These are phyloP conservation scores for Drosophila nebulosa DNA, from an alignment of 1,140 invertebrate genomes.

Conservation along the genomic window DNA sequence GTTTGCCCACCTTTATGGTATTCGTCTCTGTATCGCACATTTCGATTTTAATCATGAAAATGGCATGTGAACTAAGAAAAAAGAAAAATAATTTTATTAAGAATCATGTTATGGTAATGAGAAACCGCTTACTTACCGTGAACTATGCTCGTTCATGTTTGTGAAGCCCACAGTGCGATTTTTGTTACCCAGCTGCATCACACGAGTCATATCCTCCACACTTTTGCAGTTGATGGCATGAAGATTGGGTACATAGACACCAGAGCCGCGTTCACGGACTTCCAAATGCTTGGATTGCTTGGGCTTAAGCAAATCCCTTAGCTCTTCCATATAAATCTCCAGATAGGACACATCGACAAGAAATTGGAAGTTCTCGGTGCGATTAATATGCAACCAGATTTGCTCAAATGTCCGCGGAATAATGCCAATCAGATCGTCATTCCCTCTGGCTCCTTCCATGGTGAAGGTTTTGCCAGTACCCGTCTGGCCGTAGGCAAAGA, in stretches of 20 bases:
- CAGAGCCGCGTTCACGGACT: constrained; percentile 87
- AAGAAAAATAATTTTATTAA: constrained; percentile 17
- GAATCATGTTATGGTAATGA: background rate
- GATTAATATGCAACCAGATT: constrained; percentile 95
- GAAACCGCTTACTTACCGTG: constrained; percentile 76
- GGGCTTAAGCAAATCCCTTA: constrained; percentile 93
- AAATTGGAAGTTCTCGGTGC: constrained; percentile 93
- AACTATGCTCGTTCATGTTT: constrained; percentile 99
- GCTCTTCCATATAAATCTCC: constrained; percentile 97
- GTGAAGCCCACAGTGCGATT: constrained; percentile 96
- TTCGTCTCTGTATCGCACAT: constrained; percentile 90
- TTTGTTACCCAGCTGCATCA: constrained; percentile 94
- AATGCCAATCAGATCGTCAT: constrained; percentile 88
- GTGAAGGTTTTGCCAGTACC: constrained; percentile 97
- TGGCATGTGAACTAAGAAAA: constrained; percentile 92
- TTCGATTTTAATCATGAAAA: constrained; percentile 99
- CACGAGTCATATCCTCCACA: constrained; percentile 93
- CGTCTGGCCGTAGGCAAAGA: constrained; percentile 98
- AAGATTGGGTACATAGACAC: constrained; percentile 96
- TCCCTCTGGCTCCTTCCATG: constrained; percentile 90
- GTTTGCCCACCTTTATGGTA: constrained; percentile 86
- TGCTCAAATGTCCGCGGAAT: constrained; percentile 98
- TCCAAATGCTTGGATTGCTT: constrained; percentile 88
- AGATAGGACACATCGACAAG: constrained; percentile 95
- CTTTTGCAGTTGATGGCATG: constrained; percentile 95